phyloP scores from a whole-genome alignment of 2,113 vertebrate species.

The Tenrec ecaudatus region DNA sequence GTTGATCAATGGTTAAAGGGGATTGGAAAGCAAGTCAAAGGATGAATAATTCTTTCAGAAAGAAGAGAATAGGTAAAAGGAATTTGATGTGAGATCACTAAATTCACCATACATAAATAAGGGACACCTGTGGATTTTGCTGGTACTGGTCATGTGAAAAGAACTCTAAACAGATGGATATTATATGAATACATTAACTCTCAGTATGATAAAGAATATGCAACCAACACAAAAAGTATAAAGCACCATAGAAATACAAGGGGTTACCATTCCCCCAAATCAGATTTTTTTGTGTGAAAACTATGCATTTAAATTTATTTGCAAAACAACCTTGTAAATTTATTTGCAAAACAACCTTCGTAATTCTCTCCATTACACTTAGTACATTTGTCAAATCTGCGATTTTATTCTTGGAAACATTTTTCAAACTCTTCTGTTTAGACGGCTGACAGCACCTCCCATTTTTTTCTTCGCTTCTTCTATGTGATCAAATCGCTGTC shows the following conservation, averaged over 20 bases:
- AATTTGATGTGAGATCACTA: not conserved
- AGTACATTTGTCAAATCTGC: no score
- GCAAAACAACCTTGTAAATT: no score
- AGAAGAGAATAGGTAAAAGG: not conserved
- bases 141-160: not conserved
- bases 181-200: not conserved
- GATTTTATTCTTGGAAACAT: no score
- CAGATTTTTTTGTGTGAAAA: no score
- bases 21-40: not conserved
- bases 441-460: no score
- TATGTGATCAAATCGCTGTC: no score
- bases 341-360: no score
- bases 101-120: not conserved
- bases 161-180: not conserved
- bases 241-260: not conserved
- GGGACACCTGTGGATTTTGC: not conserved
- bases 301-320: no score
- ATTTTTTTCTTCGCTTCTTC: no score
- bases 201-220: not conserved
- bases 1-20: not conserved
- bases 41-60: not conserved
- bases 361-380: no score
- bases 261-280: no score
- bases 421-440: no score
- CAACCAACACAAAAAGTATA: conserved; percentile 14